Percentiles rank a stretch among this genome's conserved stretches.
These are phyloP conservation scores for Redunca redunca DNA, from an alignment of 2,113 vertebrate genomes.

Conservation along the genomic window DNA sequence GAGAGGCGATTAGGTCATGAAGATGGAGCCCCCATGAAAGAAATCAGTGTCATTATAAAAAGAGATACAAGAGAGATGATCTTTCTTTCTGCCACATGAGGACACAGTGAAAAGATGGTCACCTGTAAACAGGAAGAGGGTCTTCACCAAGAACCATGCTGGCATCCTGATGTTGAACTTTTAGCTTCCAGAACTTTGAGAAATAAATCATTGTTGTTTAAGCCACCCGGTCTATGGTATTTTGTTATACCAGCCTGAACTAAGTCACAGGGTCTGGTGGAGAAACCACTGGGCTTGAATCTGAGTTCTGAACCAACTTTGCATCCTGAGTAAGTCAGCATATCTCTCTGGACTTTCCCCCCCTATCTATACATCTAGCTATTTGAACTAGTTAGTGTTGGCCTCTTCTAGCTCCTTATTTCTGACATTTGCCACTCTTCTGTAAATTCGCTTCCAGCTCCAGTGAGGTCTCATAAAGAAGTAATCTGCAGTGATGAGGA, in stretches of 20 bases:
- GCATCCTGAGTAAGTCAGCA: background rate
- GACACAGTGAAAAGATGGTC: background rate
- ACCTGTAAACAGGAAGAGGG: background rate
- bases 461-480: background rate
- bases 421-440: background rate
- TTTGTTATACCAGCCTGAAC: background rate
- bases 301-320: background rate
- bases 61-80: background rate
- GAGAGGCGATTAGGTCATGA: background rate
- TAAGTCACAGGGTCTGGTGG: background rate
- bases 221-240: background rate
- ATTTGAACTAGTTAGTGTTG: background rate
- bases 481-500: background rate
- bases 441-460: background rate
- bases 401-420: background rate
- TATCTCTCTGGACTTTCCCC: background rate
- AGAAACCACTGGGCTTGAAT: background rate
- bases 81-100: background rate
- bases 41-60: background rate
- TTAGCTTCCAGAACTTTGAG: background rate
- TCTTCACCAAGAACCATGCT: background rate
- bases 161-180: background rate
- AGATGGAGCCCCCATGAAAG: background rate
- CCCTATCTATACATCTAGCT: background rate
- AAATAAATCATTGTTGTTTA: background rate